Conservation (phyloP, 2,888 invertebrate genomes). For the Drosophila pseudotalamancana region DNA sequence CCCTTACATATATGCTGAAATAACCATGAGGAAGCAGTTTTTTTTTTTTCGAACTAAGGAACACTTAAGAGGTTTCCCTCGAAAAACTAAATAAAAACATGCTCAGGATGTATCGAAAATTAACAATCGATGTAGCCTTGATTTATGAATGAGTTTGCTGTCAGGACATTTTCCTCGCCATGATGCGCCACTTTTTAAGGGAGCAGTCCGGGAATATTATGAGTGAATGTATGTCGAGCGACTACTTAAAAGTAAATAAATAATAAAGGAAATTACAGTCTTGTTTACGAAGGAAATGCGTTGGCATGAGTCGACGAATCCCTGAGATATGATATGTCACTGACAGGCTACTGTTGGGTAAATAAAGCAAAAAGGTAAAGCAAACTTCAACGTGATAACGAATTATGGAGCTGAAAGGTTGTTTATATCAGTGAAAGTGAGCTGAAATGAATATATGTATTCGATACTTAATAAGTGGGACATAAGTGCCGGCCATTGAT, state of each 20-base stretch:
- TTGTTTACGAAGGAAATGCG: conserved; percentile 47
- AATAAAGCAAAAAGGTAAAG: conserved; percentile 27
- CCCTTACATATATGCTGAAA: conserved; percentile 54
- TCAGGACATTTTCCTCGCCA: conserved; percentile 56
- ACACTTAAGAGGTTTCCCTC: conserved; percentile 59
- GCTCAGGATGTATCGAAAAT: conserved; percentile 54
- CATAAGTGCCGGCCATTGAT: conserved; percentile 1
- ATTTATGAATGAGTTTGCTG: conserved; percentile 73
- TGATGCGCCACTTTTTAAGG: conserved; percentile 50
- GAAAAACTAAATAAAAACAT: conserved; percentile 33
- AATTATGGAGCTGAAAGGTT: conserved; percentile 2
- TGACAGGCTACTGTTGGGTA: conserved; percentile 53
- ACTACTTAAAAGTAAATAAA: conserved; percentile 74
- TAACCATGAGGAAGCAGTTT: conserved; percentile 72
- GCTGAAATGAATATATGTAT: neutral
- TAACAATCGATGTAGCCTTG: conserved; percentile 66
- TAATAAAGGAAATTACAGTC: conserved; percentile 58
- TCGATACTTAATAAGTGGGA: neutral
- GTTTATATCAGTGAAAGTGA: conserved; percentile 1
- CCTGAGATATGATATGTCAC: conserved; percentile 46
- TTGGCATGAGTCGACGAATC: conserved; percentile 51
- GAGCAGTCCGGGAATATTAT: conserved; percentile 15
- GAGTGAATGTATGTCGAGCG: conserved; percentile 2
- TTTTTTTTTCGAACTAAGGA: conserved; percentile 22
- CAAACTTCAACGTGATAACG: conserved; percentile 1